phyloP scores from a whole-genome alignment of 92 coral and sea anemone species.

The Paramuricea clavata region DNA sequence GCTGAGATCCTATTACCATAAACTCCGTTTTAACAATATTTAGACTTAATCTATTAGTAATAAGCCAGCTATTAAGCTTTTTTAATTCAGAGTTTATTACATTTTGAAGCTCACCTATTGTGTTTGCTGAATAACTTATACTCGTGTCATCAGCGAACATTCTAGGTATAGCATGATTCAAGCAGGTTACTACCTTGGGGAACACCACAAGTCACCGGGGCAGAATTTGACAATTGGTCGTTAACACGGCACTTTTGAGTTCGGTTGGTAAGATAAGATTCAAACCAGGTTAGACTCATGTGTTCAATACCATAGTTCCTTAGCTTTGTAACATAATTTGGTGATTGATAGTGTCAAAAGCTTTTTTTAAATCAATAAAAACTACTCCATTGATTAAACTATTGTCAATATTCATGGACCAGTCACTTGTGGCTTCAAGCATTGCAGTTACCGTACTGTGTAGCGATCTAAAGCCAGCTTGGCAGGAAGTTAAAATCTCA shows the following conservation, averaged over 20 bases:
- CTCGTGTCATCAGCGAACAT: too few species aligned
- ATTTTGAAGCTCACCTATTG: too few species aligned
- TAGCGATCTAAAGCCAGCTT: neutral
- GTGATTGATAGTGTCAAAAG: neutral
- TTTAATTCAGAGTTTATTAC: neutral
- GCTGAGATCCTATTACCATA: neutral
- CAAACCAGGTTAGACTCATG: neutral
- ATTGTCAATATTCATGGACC: neutral
- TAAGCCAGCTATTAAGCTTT: constrained; percentile 15
- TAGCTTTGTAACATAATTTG: neutral
- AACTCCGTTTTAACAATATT: neutral
- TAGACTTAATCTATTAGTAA: constrained; percentile 18
- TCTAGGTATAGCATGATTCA: too few species aligned
- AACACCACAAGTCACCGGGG: too few species aligned
- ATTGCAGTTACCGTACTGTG: constrained; percentile 5
- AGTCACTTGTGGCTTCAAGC: neutral
- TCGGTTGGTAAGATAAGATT: neutral
- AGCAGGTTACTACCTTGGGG: too few species aligned
- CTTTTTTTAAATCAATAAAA: neutral
- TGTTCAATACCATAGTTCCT: neutral
- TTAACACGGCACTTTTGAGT: too few species aligned
- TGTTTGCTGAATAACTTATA: too few species aligned
- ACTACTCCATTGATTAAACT: too few species aligned
- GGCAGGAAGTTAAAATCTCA: neutral
- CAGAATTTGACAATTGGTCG: too few species aligned